Evolutionary conservation across 2,113 vertebrate species (phyloP), one percentile per base, ranked within the genome.

Genomic region (Salvelinus alpinus): DNA sequence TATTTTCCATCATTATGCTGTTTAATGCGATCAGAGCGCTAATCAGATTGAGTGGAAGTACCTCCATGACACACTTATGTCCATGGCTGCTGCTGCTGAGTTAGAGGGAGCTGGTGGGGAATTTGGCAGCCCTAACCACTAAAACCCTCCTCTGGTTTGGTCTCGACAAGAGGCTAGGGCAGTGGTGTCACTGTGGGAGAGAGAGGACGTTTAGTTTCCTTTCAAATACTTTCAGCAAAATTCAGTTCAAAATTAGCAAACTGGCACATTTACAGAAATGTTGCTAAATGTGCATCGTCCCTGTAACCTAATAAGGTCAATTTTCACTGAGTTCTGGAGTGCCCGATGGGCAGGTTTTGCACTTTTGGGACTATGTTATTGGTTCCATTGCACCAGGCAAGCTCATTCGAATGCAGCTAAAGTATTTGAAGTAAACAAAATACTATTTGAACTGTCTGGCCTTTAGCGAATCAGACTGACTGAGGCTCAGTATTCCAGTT

Each of bases 21-120:
- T 90, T 94, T 93, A 93, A 94, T 92, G 91, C 91, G 93, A 94
- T 95, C 93, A 94, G 89, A 86, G 88, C 87, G 83, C 80, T 95
- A 95, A 95, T 95, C 95, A 93, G 93, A 93, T 95, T 95, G 89
- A 83, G 81, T 85, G 87, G 86, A 85, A 94, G 93, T 93, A 78
- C 92, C 88, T 89, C 83, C 85, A 82, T 92, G 92, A 89, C 91
- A 93, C 88, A 92, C 81, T 90, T 92, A 86, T 86, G 57, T 66
- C 59, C 14, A 18, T 54, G 66, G 76, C 59, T 81, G 82, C 73
- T 80, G 79, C 70, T 76, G 74, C 73, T 84, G 80, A 75, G 83
- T 80, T 73, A 76, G 72, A 78, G 79, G 57, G 71, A 44, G 60
- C 65, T 77, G 74, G 75, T 71, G 62, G 73, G 77, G 80, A 51